These are phyloP conservation scores for Quadroppia sp. DNA, from an alignment of 2,888 invertebrate genomes.

Conservation along the genomic window DNA sequence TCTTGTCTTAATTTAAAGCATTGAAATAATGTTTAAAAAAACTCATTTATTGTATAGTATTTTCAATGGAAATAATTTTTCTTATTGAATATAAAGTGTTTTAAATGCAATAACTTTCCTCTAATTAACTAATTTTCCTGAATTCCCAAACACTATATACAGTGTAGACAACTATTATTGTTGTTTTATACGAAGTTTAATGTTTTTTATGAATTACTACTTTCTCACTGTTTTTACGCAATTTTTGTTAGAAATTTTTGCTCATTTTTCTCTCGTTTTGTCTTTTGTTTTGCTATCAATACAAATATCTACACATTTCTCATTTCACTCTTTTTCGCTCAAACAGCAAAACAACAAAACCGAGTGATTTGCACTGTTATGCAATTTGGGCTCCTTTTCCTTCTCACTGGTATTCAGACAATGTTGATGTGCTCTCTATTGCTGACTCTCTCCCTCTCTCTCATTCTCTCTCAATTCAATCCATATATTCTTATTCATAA, in stretches of 20 bases:
- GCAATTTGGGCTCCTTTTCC: constrained; percentile 25
- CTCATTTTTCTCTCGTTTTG: constrained; percentile 8
- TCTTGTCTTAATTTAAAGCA: neutral
- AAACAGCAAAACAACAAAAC: constrained; percentile 36
- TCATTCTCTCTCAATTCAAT: neutral
- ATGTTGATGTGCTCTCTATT: neutral
- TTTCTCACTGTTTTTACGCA: constrained; percentile 9
- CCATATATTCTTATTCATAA: neutral
- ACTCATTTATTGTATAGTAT: neutral
- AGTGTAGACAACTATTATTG: neutral
- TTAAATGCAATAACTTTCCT: neutral
- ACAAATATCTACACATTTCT: constrained; percentile 13
- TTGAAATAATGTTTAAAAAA: neutral
- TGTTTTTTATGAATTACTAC: neutral
- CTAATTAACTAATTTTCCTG: neutral
- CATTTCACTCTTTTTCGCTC: constrained; percentile 15
- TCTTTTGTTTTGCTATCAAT: constrained; percentile 20
- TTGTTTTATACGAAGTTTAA: neutral
- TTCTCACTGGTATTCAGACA: neutral
- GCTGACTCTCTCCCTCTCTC: neutral
- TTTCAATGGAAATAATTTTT: neutral
- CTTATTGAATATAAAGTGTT: neutral
- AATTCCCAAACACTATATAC: neutral
- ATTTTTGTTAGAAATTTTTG: neutral
- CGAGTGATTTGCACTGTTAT: constrained; percentile 29